Conservation (phyloP, 2,113 vertebrate species). For the Cyanoliseus patagonus region DNA sequence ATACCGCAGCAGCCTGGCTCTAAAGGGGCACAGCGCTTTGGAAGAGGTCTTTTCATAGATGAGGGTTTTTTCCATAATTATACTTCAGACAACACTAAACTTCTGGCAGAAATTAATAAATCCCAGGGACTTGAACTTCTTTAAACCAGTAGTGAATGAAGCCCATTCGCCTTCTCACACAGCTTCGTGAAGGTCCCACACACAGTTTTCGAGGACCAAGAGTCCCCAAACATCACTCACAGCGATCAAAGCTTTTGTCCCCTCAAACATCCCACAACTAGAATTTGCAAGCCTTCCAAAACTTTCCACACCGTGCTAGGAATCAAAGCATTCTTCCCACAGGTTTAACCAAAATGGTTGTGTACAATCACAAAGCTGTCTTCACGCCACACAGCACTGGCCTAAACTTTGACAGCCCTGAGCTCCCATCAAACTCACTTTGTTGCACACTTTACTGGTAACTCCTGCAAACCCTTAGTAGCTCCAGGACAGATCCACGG, state of each 20-base stretch:
- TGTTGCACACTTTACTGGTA: background rate
- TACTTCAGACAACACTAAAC: background rate
- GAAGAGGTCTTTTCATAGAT: background rate
- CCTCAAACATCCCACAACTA: background rate
- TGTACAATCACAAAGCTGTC: background rate
- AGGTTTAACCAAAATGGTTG: background rate
- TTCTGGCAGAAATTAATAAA: background rate
- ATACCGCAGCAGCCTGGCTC: fast-evolving
- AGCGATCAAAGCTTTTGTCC: background rate
- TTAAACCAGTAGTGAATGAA: background rate
- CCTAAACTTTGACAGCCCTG: fast-evolving
- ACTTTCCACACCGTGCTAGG: background rate
- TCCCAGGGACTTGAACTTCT: background rate
- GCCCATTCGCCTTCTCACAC: fast-evolving
- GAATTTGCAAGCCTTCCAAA: background rate
- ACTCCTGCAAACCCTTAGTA: background rate
- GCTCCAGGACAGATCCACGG: background rate
- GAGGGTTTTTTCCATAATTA: background rate
- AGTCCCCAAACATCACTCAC: background rate
- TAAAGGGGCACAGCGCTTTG: background rate
- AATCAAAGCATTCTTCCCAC: background rate
- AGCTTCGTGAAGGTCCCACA: background rate
- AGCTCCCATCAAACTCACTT: background rate
- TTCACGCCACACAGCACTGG: background rate
- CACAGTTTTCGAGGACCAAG: background rate